A percentile compares a stretch with the other conserved stretches of the same genome.
Conservation (phyloP, 2,888 invertebrate genomes). For the Dendrolimus houi region DNA sequence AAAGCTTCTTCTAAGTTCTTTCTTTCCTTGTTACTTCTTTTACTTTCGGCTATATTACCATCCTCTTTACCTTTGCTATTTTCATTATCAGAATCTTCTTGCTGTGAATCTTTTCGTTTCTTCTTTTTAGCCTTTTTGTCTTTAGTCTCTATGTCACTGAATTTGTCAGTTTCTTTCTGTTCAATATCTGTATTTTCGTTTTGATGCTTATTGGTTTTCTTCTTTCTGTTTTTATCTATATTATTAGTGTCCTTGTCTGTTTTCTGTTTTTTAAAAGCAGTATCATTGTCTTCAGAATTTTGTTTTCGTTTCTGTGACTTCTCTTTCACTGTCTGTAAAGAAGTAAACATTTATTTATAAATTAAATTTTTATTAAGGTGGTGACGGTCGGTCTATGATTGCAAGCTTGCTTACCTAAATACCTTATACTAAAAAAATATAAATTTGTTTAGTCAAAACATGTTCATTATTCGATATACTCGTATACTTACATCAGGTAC, state of each 20-base stretch:
- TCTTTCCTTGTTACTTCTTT: constrained; percentile 1
- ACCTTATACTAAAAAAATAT: not conserved
- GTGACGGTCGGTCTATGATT: too few species aligned
- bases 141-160: constrained; percentile 2
- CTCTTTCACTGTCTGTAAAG: constrained; percentile 27
- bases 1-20: constrained; percentile 1
- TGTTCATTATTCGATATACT: not conserved
- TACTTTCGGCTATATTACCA: constrained; percentile 3
- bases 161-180: too few species aligned
- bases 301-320: constrained; percentile 27
- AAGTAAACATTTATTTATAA: constrained; percentile 3
- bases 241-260: constrained; percentile 8
- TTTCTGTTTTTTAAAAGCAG: constrained; percentile 14
- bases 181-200: too few species aligned
- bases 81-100: not conserved
- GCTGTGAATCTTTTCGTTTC: not conserved
- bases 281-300: constrained; percentile 11
- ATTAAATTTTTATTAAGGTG: too few species aligned
- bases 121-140: constrained; percentile 7
- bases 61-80: constrained; percentile 9
- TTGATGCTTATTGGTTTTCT: too few species aligned
- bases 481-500: constrained; percentile 33
- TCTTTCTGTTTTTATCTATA: constrained; percentile 7
- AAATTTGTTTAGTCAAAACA: too few species aligned
- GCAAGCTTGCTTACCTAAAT: too few species aligned